phyloP scores from a whole-genome alignment of 2,797 vertebrate genomes.

The Sphenopsis melanotis region DNA sequence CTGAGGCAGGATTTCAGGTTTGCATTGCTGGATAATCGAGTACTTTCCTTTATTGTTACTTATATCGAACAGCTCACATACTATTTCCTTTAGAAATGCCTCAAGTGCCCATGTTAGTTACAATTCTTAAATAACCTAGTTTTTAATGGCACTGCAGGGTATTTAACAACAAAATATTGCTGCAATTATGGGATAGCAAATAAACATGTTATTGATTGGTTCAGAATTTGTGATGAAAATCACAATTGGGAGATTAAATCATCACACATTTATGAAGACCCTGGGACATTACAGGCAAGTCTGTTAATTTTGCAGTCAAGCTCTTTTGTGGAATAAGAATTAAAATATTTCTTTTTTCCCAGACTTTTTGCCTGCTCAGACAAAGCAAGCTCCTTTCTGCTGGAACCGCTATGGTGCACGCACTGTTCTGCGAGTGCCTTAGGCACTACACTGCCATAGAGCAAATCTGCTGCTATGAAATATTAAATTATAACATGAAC shows the following conservation, averaged over 20 bases:
- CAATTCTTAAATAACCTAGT: conserved; percentile 30
- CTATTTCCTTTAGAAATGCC: conserved; percentile 44
- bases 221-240: neutral
- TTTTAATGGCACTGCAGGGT: conserved; percentile 42
- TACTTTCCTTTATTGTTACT: neutral
- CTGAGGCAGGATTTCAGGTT: conserved; percentile 24
- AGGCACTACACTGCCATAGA: neutral
- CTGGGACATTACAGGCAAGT: neutral
- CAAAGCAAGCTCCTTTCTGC: neutral
- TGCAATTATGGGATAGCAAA: conserved; percentile 34
- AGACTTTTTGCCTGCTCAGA: neutral
- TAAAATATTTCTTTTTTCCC: neutral
- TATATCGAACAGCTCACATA: neutral
- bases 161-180: conserved; percentile 42
- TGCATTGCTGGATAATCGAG: neutral
- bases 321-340: neutral
- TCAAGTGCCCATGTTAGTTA: neutral
- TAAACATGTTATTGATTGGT: neutral
- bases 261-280: neutral
- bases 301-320: neutral
- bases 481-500: neutral
- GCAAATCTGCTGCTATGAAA: neutral
- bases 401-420: rapidly evolving
- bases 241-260: neutral
- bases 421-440: neutral